Conservation (phyloP, 37 sponge, comb jelly and placozoan species). For the Halichondria panicea region DNA sequence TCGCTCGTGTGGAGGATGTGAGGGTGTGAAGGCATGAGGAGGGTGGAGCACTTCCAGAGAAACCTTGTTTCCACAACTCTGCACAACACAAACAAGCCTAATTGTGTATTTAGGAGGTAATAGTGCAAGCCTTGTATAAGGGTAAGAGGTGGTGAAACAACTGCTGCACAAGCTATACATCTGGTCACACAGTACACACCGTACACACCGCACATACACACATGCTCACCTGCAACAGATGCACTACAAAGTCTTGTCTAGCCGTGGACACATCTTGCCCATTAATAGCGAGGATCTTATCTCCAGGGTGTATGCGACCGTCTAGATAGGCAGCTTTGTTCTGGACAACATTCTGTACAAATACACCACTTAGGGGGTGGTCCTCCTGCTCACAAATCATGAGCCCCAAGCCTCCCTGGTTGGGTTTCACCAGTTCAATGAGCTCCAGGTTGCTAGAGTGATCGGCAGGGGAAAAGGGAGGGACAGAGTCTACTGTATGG, state of each 20-base stretch:
- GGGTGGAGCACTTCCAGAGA: slow-evolving; percentile 14
- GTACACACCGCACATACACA: neutral
- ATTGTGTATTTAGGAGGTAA: neutral
- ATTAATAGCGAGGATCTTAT: slow-evolving; percentile 81
- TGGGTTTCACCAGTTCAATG: slow-evolving; percentile 59
- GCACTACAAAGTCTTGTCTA: slow-evolving; percentile 50
- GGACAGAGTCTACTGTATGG: too few relatives aligned
- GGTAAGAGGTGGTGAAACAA: slow-evolving; percentile 1
- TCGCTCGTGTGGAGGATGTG: neutral
- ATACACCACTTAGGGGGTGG: slow-evolving; percentile 51
- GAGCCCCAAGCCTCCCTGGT: slow-evolving; percentile 62
- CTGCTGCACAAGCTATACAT: neutral
- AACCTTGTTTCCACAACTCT: slow-evolving; percentile 24
- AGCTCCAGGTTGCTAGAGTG: slow-evolving; percentile 30
- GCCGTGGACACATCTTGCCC: slow-evolving; percentile 53
- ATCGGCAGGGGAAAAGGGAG: too few relatives aligned
- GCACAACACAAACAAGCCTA: neutral
- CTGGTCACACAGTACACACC: neutral
- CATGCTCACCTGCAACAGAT: slow-evolving; percentile 36
- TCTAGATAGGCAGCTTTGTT: slow-evolving; percentile 53
- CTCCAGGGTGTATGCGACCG: slow-evolving; percentile 60
- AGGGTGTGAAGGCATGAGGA: neutral
- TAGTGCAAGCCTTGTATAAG: neutral
- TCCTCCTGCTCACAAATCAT: slow-evolving; percentile 47
- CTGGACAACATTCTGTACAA: slow-evolving; percentile 58